phyloP scores from a whole-genome alignment of 2,888 invertebrate species.

The Drosophila formosana region DNA sequence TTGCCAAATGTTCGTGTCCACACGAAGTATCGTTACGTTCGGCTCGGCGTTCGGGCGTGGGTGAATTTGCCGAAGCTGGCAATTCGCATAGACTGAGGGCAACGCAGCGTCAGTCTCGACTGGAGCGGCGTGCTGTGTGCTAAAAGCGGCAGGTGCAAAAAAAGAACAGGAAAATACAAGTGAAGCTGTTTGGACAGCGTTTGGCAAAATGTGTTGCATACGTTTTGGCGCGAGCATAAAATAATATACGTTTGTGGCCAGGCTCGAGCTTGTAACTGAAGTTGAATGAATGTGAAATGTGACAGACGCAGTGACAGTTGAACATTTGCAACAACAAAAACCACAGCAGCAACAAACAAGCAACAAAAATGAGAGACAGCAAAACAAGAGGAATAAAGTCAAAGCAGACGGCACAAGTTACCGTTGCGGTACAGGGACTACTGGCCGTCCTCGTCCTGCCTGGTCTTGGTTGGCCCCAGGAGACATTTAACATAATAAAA shows the following conservation, averaged over 20 bases:
- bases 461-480: conserved; percentile 66
- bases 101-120: conserved; percentile 71
- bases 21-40: conserved; percentile 9
- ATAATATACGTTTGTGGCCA: conserved; percentile 14
- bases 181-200: conserved; percentile 4
- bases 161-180: background rate
- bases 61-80: conserved; percentile 47
- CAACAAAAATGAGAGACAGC: conserved; percentile 12
- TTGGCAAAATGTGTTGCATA: conserved; percentile 51
- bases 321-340: conserved; percentile 56
- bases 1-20: conserved; percentile 27
- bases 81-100: conserved; percentile 23
- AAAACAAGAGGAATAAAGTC: conserved; percentile 22
- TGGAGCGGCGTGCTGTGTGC: conserved; percentile 78
- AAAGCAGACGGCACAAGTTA: conserved; percentile 50
- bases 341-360: background rate
- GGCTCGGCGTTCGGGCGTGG: conserved; percentile 38
- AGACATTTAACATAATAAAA: conserved; percentile 82
- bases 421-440: conserved; percentile 29
- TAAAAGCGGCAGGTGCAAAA: conserved; percentile 59
- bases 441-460: conserved; percentile 18
- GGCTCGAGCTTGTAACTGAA: conserved; percentile 18
- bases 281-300: conserved; percentile 69
- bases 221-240: conserved; percentile 76
- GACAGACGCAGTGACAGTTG: conserved; percentile 78